Evolutionary conservation across 1,140 invertebrate genomes (phyloP), one percentile per base, ranked within the genome.

Genomic region (Anastrepha ludens): DNA sequence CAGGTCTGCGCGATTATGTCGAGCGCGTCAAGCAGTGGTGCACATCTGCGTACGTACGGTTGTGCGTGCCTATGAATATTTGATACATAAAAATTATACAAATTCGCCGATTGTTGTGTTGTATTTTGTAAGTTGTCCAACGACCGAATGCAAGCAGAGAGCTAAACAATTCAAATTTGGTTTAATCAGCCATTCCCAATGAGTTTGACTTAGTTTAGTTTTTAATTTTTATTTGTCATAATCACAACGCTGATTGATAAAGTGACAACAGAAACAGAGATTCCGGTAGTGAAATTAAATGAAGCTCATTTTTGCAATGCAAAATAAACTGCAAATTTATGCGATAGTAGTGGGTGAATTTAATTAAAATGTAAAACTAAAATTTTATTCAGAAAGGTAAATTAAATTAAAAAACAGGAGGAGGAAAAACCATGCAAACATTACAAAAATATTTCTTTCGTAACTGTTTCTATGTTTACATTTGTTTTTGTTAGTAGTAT

Each of bases 161-260:
- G 67, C 67, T 5, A 74, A 74, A 74, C 5, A 5, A 74, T 44
- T 47, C 41, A 74, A 41, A 74, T 74, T 74, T 74, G 67, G 67
- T 41, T 74, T 47, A 47, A 11, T 74, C 41, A 15, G 67, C 17
- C 67, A 11, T 44, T 47, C 41, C 5, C 67, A 17, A 44, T 74
- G 13, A 47, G 41, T 6, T 44, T 74, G 67, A 6, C 67, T 74
- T 44, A 74, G 41, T 74, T 47, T n/a, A 47, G 41, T 44, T 74
- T 74, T 74, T 15, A 13, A 15, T 44, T 47, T 74, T 44, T 13
- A 74, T 74, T 7, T 39, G 29, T 67, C 13, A 11, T 67, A 20
- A 67, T 13, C 65, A 29, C 9, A 39, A 29, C 65, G 39, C 4
- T 11, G 39, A 11, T 17, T 13, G 41, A 29, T 41, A 44, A 3